Conservation (phyloP, 1,140 invertebrate genomes). For the Diabrotica virgifera region DNA sequence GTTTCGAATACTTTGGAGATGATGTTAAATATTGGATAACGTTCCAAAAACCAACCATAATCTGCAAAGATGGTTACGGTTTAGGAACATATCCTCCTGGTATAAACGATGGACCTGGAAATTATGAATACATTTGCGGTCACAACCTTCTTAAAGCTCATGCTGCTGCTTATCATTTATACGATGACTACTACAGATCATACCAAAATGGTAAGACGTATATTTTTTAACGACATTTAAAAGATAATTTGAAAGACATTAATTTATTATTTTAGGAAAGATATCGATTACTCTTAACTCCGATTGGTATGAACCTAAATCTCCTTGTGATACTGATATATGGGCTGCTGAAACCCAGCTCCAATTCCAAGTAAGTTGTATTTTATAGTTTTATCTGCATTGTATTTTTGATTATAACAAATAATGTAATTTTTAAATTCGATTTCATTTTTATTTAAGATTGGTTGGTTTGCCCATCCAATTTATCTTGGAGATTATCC, state of each 20-base stretch:
- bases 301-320: not conserved
- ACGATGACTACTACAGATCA: conserved; percentile 50
- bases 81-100: conserved; percentile 38
- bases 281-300: not conserved
- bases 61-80: conserved; percentile 48
- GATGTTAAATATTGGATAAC: conserved; percentile 66
- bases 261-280: not conserved
- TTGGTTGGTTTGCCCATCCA: conserved; percentile 51
- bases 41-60: conserved; percentile 69
- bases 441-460: conserved; percentile 4
- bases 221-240: not conserved
- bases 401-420: not conserved
- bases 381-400: not conserved
- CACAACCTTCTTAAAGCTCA: conserved; percentile 53
- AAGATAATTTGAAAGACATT: too few relatives aligned
- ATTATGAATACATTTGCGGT: conserved; percentile 55
- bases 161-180: conserved; percentile 55
- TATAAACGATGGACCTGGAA: conserved; percentile 51
- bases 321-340: not conserved
- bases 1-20: conserved; percentile 59
- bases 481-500: conserved; percentile 43
- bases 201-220: conserved; percentile 22
- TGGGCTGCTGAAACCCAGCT: not conserved
- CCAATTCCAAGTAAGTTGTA: not conserved
- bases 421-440: too few relatives aligned